Evolutionary conservation across 2,888 invertebrate species (phyloP).

Genomic region (Epinotia demarniana): DNA sequence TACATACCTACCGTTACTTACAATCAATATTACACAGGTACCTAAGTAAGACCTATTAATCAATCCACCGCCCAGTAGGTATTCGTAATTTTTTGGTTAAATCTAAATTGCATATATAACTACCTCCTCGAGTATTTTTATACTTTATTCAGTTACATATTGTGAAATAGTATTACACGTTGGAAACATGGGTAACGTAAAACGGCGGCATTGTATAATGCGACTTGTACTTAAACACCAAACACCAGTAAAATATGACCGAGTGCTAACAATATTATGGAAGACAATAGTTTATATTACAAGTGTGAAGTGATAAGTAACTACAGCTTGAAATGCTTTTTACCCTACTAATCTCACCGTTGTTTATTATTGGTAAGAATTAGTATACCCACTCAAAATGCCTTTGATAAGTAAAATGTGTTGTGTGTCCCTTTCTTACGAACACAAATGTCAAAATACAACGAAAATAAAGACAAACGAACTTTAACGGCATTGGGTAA

Average conservation of each 20-base stretch:
- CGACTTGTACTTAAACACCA: neutral
- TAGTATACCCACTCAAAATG: neutral
- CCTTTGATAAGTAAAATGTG: too few species aligned
- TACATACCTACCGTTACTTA: too few species aligned
- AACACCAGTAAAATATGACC: neutral
- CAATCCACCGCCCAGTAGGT: too few species aligned
- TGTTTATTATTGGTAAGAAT: constrained; percentile 6
- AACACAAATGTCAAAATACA: too few species aligned
- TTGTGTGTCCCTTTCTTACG: too few species aligned
- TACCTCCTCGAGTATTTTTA: neutral
- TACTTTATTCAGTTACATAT: neutral
- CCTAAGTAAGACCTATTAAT: too few species aligned
- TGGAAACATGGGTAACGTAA: neutral
- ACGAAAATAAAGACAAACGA: too few species aligned
- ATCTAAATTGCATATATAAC: too few species aligned
- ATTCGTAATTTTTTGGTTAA: too few species aligned
- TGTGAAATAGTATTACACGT: neutral
- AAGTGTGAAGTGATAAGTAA: neutral
- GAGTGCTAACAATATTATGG: constrained; percentile 8
- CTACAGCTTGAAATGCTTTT: neutral
- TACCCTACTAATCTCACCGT: neutral
- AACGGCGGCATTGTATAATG: neutral
- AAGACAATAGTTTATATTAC: neutral
- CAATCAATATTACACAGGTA: too few species aligned
- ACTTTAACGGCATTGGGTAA: too few species aligned